These are phyloP conservation scores for Malacosoma neustria DNA, from an alignment of 2,888 invertebrate genomes.

Conservation along the genomic window DNA sequence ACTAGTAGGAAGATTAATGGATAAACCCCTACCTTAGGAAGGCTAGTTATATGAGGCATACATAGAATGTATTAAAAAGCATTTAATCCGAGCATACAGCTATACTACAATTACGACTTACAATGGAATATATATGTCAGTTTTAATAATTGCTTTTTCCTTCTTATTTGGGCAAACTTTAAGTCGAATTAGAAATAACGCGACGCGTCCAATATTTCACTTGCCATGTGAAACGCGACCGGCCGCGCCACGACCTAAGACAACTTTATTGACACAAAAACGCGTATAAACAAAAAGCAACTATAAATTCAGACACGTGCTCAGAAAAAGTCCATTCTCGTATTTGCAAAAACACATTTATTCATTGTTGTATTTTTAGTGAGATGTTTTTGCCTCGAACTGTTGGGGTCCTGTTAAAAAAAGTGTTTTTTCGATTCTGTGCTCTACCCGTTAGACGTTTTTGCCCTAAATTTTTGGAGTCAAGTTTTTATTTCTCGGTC, in stretches of 20 bases:
- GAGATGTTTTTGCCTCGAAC: slow-evolving; percentile 40
- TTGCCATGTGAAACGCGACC: too few species aligned
- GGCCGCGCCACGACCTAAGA: slow-evolving; percentile 33
- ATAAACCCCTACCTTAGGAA: too few species aligned
- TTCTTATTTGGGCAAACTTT: too few species aligned
- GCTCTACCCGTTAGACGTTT: slow-evolving; percentile 57
- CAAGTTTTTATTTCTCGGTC: slow-evolving; percentile 33
- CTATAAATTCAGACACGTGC: slow-evolving; percentile 61
- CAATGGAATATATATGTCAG: too few species aligned
- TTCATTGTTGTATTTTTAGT: slow-evolving; percentile 36
- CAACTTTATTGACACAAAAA: slow-evolving; percentile 39
- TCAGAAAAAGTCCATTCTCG: slow-evolving; percentile 53
- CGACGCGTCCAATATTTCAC: too few species aligned
- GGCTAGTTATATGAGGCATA: too few species aligned
- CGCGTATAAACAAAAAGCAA: slow-evolving; percentile 39
- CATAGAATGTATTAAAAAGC: too few species aligned
- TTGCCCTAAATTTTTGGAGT: slow-evolving; percentile 36
- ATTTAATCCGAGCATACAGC: too few species aligned
- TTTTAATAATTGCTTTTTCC: too few species aligned
- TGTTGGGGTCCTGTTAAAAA: slow-evolving; percentile 41
- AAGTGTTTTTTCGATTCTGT: slow-evolving; percentile 24
- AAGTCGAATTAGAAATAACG: too few species aligned
- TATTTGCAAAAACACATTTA: slow-evolving; percentile 65
- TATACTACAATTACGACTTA: too few species aligned
- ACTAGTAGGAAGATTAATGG: too few species aligned